Percentiles rank a stretch among this genome's conserved stretches.
Evolutionary conservation across 2,888 invertebrate genomes (phyloP).

Genomic region (Nomada lathburiana): DNA sequence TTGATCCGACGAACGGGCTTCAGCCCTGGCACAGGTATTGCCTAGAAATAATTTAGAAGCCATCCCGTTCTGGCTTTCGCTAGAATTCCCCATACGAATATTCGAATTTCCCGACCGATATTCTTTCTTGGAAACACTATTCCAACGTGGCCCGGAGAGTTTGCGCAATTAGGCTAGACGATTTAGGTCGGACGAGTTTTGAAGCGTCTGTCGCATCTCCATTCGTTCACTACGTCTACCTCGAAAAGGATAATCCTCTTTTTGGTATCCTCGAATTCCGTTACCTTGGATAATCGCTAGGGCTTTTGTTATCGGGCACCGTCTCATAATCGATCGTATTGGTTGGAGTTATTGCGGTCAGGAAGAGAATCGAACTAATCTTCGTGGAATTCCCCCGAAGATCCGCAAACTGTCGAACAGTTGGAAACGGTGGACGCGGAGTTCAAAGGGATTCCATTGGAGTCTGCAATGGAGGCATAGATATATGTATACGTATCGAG

Average conservation of each 20-base stretch:
- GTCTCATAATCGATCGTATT: not conserved
- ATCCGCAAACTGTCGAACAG: conserved; percentile 41
- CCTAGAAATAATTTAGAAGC: conserved; percentile 63
- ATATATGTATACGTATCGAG: conserved; percentile 40
- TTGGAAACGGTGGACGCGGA: conserved; percentile 6
- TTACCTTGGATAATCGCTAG: not conserved
- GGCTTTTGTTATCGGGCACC: not conserved
- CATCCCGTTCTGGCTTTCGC: not conserved
- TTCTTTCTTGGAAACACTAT: not conserved
- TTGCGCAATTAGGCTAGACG: not conserved
- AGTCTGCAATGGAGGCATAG: conserved; percentile 5
- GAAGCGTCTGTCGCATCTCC: not conserved
- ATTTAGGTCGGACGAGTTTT: not conserved
- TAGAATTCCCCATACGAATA: not conserved
- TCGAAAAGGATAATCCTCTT: not conserved
- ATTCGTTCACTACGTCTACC: not conserved
- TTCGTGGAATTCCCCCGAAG: conserved; percentile 33
- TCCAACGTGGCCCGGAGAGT: not conserved
- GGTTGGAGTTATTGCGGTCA: not conserved
- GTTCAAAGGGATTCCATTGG: conserved; percentile 38
- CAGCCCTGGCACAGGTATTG: conserved; percentile 64
- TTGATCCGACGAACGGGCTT: conserved; percentile 63
- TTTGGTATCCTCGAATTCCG: not conserved
- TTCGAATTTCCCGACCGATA: not conserved
- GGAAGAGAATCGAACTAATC: conserved; percentile 22